Conservation (phyloP, 2,797 vertebrate species). For the Bovichtus diacanthus region DNA sequence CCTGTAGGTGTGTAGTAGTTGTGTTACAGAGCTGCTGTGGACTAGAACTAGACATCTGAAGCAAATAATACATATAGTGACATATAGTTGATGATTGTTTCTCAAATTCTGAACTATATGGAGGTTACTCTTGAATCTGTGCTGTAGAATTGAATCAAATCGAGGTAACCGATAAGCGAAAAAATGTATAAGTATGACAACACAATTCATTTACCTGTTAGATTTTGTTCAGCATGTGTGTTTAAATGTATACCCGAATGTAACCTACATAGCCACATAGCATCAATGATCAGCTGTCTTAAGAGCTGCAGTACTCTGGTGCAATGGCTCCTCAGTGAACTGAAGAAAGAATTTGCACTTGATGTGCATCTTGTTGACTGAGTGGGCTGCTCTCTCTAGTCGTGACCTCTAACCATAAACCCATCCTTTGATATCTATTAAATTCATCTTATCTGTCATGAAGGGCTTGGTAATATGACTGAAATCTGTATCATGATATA, state of each 20-base stretch:
- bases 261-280: background rate
- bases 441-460: background rate
- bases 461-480: background rate
- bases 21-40: conserved; percentile 10
- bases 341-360: background rate
- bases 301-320: background rate
- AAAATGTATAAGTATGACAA: conserved; percentile 8
- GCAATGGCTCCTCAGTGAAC: conserved; percentile 11
- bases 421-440: background rate
- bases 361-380: background rate
- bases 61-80: background rate
- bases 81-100: conserved; percentile 3
- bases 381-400: background rate
- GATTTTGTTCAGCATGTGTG: background rate
- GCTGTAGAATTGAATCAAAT: conserved; percentile 3
- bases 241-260: background rate
- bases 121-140: background rate
- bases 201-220: background rate
- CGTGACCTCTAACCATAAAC: background rate
- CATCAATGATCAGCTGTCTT: background rate
- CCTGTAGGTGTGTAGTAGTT: background rate
- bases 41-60: conserved; percentile 15
- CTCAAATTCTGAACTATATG: conserved; percentile 5
- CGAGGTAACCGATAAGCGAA: background rate
- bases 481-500: background rate